Percentiles rank a stretch among this genome's conserved stretches.
Evolutionary conservation across 2,797 vertebrate species (phyloP).

Genomic region (Scomberomorus guttatus): DNA sequence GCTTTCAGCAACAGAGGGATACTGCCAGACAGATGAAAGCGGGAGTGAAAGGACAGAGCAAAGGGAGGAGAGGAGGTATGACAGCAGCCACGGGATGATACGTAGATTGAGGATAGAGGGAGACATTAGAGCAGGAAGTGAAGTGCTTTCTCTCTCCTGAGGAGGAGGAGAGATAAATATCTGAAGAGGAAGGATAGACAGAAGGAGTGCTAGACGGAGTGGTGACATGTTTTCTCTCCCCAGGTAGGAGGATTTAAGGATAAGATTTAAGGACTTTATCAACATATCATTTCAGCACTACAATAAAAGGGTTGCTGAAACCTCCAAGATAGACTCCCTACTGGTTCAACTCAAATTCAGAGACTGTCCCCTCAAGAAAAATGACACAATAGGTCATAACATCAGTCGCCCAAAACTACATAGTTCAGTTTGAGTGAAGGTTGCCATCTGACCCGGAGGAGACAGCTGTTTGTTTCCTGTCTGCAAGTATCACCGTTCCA

Average conservation of each 20-base stretch:
- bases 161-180: slow-evolving; percentile 21
- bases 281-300: too few relatives aligned
- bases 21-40: slow-evolving; percentile 41
- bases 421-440: too few relatives aligned
- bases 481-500: too few relatives aligned
- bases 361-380: too few relatives aligned
- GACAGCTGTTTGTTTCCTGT: too few relatives aligned
- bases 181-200: slow-evolving; percentile 6
- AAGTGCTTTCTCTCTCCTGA: slow-evolving; percentile 31
- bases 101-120: slow-evolving; percentile 14
- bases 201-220: not conserved
- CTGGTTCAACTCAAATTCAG: too few relatives aligned
- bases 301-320: too few relatives aligned
- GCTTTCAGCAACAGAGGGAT: slow-evolving; percentile 29
- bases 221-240: not conserved
- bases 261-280: not conserved
- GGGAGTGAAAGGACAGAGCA: slow-evolving; percentile 28
- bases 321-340: too few relatives aligned
- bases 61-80: slow-evolving; percentile 25
- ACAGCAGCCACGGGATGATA: slow-evolving; percentile 6
- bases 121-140: slow-evolving; percentile 44
- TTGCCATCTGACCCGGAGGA: too few relatives aligned
- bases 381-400: too few relatives aligned
- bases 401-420: too few relatives aligned
- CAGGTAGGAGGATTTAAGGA: not conserved